Percentiles rank a stretch among this genome's conserved stretches.
Evolutionary conservation across 2,797 vertebrate species (phyloP).

Genomic region (Yasuhikotakia modesta): DNA sequence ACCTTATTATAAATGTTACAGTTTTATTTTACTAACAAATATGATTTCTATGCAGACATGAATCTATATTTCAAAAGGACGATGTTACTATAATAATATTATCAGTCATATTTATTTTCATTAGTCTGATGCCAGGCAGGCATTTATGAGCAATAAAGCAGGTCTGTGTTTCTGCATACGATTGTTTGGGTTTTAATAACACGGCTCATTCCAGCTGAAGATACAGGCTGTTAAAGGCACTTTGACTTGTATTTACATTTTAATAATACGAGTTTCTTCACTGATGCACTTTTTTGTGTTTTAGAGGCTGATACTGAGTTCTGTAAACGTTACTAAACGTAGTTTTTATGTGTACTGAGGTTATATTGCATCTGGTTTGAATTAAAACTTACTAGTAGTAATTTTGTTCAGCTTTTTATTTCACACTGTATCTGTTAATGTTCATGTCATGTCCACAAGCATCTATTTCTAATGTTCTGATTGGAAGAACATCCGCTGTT

Average conservation of each 20-base stretch:
- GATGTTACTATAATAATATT: slow-evolving; percentile 1
- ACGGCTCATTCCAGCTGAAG: background rate
- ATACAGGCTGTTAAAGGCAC: background rate
- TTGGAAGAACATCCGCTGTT: no score
- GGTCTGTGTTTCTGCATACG: background rate
- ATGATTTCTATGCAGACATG: background rate
- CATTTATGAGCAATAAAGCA: slow-evolving; percentile 21
- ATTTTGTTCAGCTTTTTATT: background rate
- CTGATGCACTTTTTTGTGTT: slow-evolving; percentile 63
- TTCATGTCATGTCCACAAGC: no score
- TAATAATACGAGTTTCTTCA: slow-evolving; percentile 47
- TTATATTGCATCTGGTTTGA: slow-evolving; percentile 6
- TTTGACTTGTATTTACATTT: background rate
- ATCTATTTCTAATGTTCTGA: no score
- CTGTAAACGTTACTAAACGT: background rate
- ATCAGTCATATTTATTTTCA: slow-evolving; percentile 7
- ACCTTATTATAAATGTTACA: no score
- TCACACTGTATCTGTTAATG: background rate
- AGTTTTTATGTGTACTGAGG: background rate
- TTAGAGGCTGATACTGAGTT: slow-evolving; percentile 43
- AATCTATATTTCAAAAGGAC: slow-evolving; percentile 7
- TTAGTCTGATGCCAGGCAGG: slow-evolving; percentile 28
- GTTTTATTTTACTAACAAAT: background rate
- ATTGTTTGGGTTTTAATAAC: slow-evolving; percentile 12
- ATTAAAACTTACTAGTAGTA: slow-evolving; percentile 35